Conservation (phyloP, 2,113 vertebrate genomes). For the Naja naja region DNA sequence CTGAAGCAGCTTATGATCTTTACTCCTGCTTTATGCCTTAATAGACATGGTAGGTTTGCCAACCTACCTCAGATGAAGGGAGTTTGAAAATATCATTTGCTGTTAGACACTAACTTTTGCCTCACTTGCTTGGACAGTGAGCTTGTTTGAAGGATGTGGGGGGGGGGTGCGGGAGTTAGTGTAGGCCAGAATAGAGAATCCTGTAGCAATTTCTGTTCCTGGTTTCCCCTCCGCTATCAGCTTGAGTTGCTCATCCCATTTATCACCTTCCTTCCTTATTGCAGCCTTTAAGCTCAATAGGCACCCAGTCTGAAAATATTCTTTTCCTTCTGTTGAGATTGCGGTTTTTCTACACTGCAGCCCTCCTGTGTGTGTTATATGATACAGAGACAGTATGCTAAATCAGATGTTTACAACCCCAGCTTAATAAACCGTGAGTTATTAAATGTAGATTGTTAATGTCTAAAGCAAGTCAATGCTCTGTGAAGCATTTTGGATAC, state of each 20-base stretch:
- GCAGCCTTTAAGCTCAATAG: neutral
- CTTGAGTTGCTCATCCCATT: neutral
- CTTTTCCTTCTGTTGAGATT: neutral
- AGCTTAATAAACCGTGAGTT: neutral
- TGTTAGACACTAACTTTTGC: neutral
- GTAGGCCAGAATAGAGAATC: no score
- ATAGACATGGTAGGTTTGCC: neutral
- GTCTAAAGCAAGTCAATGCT: neutral
- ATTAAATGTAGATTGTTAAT: neutral
- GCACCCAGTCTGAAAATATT: neutral
- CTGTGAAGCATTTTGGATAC: neutral
- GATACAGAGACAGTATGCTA: neutral
- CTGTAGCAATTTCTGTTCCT: neutral
- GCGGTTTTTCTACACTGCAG: neutral
- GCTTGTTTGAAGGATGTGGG: neutral
- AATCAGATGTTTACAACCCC: neutral
- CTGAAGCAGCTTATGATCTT: neutral
- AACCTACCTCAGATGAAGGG: neutral
- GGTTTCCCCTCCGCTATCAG: neutral
- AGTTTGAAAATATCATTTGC: neutral
- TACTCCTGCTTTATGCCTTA: neutral
- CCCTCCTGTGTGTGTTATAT: neutral
- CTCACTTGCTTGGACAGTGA: neutral
- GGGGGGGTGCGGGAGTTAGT: neutral
- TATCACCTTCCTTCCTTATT: neutral